These are phyloP conservation scores for Bombus impatiens DNA, from an alignment of 1,140 invertebrate species.

Conservation along the genomic window DNA sequence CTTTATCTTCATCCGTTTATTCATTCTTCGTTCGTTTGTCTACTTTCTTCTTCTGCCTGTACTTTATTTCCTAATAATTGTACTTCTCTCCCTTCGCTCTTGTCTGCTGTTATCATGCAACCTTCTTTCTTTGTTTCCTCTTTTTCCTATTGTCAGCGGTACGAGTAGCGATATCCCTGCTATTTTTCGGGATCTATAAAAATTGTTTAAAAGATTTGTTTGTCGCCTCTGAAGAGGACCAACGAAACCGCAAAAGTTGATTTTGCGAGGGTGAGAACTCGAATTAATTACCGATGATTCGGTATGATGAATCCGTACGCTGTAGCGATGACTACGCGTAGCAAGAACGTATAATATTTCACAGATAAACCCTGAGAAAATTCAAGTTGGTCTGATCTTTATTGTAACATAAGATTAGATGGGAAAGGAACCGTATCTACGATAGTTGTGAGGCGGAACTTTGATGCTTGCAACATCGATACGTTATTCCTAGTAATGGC, in stretches of 20 bases:
- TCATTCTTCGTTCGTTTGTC: too few species aligned
- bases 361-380: not conserved
- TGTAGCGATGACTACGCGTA: not conserved
- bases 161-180: not conserved
- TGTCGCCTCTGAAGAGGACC: not conserved
- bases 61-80: too few species aligned
- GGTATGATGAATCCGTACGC: not conserved
- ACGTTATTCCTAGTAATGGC: not conserved
- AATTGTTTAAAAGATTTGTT: not conserved
- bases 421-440: not conserved
- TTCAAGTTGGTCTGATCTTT: not conserved
- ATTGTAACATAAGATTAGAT: not conserved
- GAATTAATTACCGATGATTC: too few species aligned
- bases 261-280: too few species aligned
- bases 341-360: too few species aligned
- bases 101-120: too few species aligned
- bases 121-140: too few species aligned
- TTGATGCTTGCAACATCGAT: not conserved
- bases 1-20: too few species aligned
- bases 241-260: not conserved
- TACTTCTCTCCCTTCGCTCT: too few species aligned
- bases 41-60: too few species aligned
- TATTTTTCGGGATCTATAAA: not conserved
- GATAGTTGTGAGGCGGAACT: not conserved
- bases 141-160: too few species aligned